Conservation (phyloP, 1,140 invertebrate genomes). For the Bombus vancouverensis region DNA sequence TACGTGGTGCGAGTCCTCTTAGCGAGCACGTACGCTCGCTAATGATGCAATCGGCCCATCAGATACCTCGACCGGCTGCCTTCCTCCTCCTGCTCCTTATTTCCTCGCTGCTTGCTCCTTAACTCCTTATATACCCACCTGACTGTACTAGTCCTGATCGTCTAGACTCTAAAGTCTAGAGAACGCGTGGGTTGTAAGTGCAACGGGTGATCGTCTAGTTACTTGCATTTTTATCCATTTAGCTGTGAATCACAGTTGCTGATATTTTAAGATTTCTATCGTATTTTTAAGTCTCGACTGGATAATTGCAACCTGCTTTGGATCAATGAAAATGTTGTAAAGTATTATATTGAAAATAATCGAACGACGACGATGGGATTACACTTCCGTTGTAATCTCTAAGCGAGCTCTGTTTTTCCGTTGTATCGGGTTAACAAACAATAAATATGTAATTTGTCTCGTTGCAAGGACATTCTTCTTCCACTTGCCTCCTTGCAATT, state of each 20-base stretch:
- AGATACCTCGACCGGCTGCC: constrained; percentile 61
- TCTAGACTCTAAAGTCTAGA: constrained; percentile 19
- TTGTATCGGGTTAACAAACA: no score
- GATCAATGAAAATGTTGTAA: not conserved
- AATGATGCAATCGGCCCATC: constrained; percentile 74
- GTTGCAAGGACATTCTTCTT: no score
- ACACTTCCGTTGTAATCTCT: no score
- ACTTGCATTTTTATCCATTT: not conserved
- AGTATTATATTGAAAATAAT: no score
- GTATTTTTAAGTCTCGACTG: not conserved
- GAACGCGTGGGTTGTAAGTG: constrained; percentile 67
- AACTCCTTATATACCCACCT: constrained; percentile 71
- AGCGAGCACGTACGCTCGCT: constrained; percentile 69
- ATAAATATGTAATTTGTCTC: no score
- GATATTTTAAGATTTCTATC: not conserved
- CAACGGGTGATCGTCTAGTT: constrained; percentile 62
- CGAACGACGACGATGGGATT: no score
- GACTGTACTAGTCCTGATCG: constrained; percentile 56
- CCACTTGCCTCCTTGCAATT: no score
- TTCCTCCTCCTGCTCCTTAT: constrained; percentile 59
- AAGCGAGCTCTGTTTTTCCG: no score
- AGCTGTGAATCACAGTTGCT: not conserved
- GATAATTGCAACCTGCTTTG: not conserved
- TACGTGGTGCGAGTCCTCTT: constrained; percentile 31
- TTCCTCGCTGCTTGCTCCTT: constrained; percentile 58